Conservation (phyloP, 2,113 vertebrate genomes). For the Notothenia rossii region DNA sequence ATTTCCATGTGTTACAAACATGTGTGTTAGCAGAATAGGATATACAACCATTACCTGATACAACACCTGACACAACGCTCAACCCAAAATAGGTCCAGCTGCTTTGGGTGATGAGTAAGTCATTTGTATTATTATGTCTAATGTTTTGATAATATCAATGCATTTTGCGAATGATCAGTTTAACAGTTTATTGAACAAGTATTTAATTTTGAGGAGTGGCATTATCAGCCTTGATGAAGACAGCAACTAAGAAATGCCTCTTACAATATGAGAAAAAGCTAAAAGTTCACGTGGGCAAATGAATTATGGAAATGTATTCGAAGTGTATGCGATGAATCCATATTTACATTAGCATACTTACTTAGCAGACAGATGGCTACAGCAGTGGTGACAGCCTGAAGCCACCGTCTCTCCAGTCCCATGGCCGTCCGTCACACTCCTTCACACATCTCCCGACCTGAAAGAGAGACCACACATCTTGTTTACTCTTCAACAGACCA, state of each 20-base stretch:
- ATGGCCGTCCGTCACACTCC: conserved; percentile 84
- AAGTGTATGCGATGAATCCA: conserved; percentile 39
- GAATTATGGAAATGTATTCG: conserved; percentile 9
- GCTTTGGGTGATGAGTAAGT: neutral
- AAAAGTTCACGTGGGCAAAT: neutral
- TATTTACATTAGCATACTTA: conserved; percentile 72
- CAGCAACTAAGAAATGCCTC: neutral
- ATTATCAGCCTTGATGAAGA: neutral
- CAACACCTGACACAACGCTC: neutral
- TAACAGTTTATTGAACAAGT: neutral
- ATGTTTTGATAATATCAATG: neutral
- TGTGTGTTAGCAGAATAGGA: neutral
- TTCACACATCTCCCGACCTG: conserved; percentile 80
- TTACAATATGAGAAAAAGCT: neutral
- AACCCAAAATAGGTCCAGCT: neutral
- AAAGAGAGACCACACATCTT: conserved; percentile 56
- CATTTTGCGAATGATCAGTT: neutral
- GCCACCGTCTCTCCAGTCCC: conserved; percentile 83
- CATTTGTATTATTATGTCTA: neutral
- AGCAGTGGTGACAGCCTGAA: conserved; percentile 77
- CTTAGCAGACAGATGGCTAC: conserved; percentile 79
- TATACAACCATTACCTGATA: neutral
- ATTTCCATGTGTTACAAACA: neutral
- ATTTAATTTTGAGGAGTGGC: too few species aligned
- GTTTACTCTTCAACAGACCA: conserved; percentile 30